A percentile compares a stretch with the other conserved stretches of the same genome.
Conservation (phyloP, 2,113 vertebrate species). For the Pavo muticus region DNA sequence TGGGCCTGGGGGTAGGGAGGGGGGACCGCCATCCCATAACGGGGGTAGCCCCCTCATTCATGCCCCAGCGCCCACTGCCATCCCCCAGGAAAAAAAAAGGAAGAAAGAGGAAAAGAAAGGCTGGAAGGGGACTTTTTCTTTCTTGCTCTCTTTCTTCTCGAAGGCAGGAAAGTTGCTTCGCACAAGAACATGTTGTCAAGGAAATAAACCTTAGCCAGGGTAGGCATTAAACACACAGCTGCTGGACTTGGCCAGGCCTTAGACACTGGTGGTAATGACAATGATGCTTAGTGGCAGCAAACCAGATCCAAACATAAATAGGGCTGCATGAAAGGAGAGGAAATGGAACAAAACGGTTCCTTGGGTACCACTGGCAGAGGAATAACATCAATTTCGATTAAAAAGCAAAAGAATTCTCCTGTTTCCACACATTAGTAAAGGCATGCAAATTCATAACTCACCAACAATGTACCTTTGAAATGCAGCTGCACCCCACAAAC, state of each 20-base stretch:
- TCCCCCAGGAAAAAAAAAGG: not conserved
- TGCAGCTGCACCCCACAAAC: slow-evolving; percentile 83
- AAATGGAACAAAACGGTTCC: slow-evolving; percentile 85
- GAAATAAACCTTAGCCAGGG: slow-evolving; percentile 81
- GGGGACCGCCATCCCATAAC: not conserved
- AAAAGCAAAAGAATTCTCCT: slow-evolving; percentile 81
- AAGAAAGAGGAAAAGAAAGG: not conserved
- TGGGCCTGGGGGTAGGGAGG: not conserved
- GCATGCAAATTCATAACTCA: slow-evolving; percentile 83
- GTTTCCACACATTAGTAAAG: slow-evolving; percentile 82
- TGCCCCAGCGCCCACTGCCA: not conserved
- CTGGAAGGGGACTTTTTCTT: slow-evolving; percentile 31
- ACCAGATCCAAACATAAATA: slow-evolving; percentile 84
- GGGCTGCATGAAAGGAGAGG: slow-evolving; percentile 83
- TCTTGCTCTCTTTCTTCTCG: not conserved
- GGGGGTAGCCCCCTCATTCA: not conserved
- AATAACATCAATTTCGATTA: slow-evolving; percentile 85
- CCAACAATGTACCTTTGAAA: slow-evolving; percentile 86
- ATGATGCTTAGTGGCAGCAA: slow-evolving; percentile 80
- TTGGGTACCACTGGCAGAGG: slow-evolving; percentile 84
- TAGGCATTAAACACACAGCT: slow-evolving; percentile 88
- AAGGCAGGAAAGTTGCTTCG: slow-evolving; percentile 72
- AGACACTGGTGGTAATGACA: slow-evolving; percentile 79
- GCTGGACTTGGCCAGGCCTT: slow-evolving; percentile 83
- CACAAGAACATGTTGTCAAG: slow-evolving; percentile 84